Evolutionary conservation across 1,140 invertebrate species (phyloP), one percentile per base, ranked within the genome.

Genomic region (Papilio xuthus): DNA sequence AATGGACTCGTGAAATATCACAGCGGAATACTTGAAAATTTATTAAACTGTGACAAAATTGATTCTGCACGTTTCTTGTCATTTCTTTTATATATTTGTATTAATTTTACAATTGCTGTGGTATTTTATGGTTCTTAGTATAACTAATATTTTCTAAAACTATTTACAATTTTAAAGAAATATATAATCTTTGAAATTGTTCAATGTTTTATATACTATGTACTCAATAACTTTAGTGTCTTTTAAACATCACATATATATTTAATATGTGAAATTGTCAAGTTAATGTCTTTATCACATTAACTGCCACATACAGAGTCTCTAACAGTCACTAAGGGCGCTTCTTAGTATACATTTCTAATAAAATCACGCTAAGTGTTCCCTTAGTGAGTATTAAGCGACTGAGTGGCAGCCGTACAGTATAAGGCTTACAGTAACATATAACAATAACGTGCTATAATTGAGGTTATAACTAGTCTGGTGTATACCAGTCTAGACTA

Each of bases 1-100:
- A 80, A 32, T 78, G 78, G 85, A 85, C 82, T 88, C 82, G 76
- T 81, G 47, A 81, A 42, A 76, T 28, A n/a, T 76, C 53, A 41
- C 53, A 23, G 1, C 74, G 63, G 26, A 7, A 44, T 26, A 73
- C n/a, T 47, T 8, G 56, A 60, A 60, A 26, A 18, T 56, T 6
- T 56, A 10, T 56, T 6, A 23, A 56, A 10, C 0, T 56, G 20
- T 20, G 20, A 9, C 20, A 37, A 56, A 56, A 56, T 56, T 56
- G n/a, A 56, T 56, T 42, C 18, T n/a, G n/a, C 32, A 8, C 4
- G 37, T 60, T 1, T 10, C 13, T 12, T 26, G 8, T 60, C 32
- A 10, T 44, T 71, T n/a, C 12, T 10, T 71, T 18, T 12, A 71
- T 20, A 6, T 23, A 6, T 23, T 44, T n/a, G n/a, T n/a, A n/a